These are phyloP conservation scores for Teinopalpus imperialis DNA, from an alignment of 2,888 invertebrate genomes.

Conservation along the genomic window DNA sequence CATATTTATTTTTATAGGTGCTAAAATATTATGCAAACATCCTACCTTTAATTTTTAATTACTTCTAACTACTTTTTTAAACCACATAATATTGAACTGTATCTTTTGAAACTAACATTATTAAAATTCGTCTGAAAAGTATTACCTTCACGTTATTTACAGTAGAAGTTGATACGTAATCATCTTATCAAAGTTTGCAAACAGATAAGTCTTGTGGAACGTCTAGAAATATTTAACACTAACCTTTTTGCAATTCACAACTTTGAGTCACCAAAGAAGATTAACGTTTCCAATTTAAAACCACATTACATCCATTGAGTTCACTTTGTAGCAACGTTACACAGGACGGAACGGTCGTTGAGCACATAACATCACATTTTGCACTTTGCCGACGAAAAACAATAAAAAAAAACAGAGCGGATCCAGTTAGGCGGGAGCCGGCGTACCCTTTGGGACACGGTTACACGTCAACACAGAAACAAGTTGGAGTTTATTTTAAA, in stretches of 20 bases:
- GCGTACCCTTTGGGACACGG: constrained; percentile 43
- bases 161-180: no score
- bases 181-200: constrained; percentile 27
- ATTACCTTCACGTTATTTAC: no score
- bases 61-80: neutral
- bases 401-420: constrained; percentile 54
- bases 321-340: constrained; percentile 72
- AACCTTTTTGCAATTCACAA: constrained; percentile 25
- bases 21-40: constrained; percentile 8
- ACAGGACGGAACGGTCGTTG: constrained; percentile 66
- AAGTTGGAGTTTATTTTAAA: constrained; percentile 55
- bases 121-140: no score
- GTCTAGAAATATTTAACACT: constrained; percentile 20
- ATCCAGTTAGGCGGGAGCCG: constrained; percentile 52
- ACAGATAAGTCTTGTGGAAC: constrained; percentile 19
- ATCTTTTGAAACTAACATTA: no score
- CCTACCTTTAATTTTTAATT: no score
- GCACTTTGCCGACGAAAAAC: constrained; percentile 68
- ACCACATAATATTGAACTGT: no score
- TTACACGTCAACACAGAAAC: constrained; percentile 49
- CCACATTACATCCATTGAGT: constrained; percentile 71
- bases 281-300: constrained; percentile 67
- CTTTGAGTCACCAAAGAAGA: constrained; percentile 42
- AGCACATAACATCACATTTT: constrained; percentile 79
- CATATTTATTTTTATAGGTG: constrained; percentile 20